Evolutionary conservation across 2,113 vertebrate species (phyloP).

Genomic region (Cavia aperea): DNA sequence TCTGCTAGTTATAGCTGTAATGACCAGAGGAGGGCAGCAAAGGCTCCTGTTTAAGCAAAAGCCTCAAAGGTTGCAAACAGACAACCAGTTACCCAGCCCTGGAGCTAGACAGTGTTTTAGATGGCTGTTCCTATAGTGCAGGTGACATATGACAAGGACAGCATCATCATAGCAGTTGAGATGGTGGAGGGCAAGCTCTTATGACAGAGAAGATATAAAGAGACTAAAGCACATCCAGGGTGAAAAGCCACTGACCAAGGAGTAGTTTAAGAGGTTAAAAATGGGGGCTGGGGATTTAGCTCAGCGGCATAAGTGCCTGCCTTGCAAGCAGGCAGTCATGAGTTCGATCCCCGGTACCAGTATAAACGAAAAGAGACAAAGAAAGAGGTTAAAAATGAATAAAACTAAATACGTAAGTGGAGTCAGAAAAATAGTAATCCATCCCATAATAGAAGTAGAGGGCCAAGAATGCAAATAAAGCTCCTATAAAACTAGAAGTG

Average conservation of each 20-base stretch:
- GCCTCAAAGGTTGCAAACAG: not conserved
- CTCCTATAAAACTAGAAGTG: not conserved
- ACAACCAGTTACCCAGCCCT: not conserved
- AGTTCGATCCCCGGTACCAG: no score
- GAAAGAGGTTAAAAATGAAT: not conserved
- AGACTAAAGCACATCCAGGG: not conserved
- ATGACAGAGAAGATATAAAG: not conserved
- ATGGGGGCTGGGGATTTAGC: not conserved
- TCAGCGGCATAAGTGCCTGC: no score
- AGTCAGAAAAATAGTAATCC: not conserved
- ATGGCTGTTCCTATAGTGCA: not conserved
- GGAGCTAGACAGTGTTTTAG: not conserved
- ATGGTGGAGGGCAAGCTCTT: not conserved
- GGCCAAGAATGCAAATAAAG: not conserved
- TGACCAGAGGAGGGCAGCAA: slow-evolving; percentile 48
- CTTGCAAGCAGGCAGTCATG: no score
- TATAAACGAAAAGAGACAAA: no score
- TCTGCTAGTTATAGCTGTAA: not conserved
- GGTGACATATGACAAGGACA: not conserved
- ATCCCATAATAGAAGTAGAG: not conserved
- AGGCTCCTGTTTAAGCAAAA: not conserved
- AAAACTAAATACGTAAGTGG: not conserved
- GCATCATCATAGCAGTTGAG: not conserved
- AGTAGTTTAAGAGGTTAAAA: not conserved
- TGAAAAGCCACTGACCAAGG: not conserved